Evolutionary conservation across 2,113 vertebrate genomes (phyloP).

Genomic region (Barnardius zonarius): DNA sequence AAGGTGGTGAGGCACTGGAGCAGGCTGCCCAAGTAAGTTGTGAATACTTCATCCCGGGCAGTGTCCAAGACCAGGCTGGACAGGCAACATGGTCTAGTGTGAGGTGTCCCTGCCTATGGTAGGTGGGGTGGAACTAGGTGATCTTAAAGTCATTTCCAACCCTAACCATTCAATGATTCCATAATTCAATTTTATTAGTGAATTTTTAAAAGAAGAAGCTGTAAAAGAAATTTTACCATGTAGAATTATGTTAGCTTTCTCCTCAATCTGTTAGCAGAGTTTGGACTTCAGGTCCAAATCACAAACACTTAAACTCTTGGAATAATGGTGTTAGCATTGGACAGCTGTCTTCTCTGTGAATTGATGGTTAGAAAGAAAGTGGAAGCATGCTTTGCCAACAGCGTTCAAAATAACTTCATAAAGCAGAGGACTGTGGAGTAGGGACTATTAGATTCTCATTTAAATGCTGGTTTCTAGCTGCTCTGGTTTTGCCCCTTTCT

Average conservation of each 20-base stretch:
- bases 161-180: background rate
- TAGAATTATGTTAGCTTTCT: background rate
- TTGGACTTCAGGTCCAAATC: background rate
- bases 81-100: background rate
- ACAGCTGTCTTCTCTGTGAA: background rate
- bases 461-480: background rate
- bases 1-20: background rate
- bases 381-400: background rate
- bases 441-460: background rate
- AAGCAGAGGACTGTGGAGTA: background rate
- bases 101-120: background rate
- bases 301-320: background rate
- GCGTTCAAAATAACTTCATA: background rate
- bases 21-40: background rate
- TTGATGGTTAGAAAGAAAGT: background rate
- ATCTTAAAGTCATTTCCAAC: background rate
- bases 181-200: background rate
- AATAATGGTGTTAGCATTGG: background rate
- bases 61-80: background rate
- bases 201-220: background rate
- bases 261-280: background rate
- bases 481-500: background rate
- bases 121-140: background rate
- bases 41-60: background rate
- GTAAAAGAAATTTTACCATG: background rate